Base-by-base conservation (phyloP, 2,797 vertebrate genomes). In the Gymnopithys bicolor region DNA sequence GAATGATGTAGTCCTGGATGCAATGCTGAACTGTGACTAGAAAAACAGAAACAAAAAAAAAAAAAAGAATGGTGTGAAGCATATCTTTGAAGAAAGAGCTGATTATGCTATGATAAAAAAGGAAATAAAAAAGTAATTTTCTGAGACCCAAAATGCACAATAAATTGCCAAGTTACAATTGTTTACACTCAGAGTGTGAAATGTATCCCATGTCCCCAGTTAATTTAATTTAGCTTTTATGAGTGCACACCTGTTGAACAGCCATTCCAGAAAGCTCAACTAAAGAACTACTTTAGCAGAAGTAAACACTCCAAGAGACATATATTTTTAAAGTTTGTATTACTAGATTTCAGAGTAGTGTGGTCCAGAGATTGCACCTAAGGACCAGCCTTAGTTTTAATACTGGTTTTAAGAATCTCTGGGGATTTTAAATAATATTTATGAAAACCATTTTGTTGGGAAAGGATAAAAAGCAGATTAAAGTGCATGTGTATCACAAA, bases 61-160 rank as follows among this genome's bases (percentile, higher is more conserved):
- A 35, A 66, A 9, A 37, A 59, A 3, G 13, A 66, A 22, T 16
- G 5, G 3, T 55, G 49, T 23, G 33, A 90, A 62, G 17, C 69
- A 3, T 28, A n/a, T 32, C 13, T 85, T n/a, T 83, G 56, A 87
- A 77, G 23, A 87, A 77, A 75, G 16, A 55, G 1, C 10, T 39
- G 13, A 2, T 35, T 49, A 30, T 35, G 3, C 41, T 28, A 35
- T 8, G 7, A 0, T 0, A 27, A 64, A 64, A 69, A 43, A 19
- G 63, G 67, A 59, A 15, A 25, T 27, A 56, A 41, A 27, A 16
- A 0, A 0, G 1, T 23, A 1, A 62, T 71, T 73, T 85, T 67
- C 55, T 81, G 62, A 86, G 37, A 68, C 30, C 1, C 19, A 64
- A 89, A 89, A 56, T 32, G 8, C 14, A 28, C 5, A 80, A 52